Conservation (phyloP, 2,797 vertebrate genomes). For the Etheostoma nigrum region DNA sequence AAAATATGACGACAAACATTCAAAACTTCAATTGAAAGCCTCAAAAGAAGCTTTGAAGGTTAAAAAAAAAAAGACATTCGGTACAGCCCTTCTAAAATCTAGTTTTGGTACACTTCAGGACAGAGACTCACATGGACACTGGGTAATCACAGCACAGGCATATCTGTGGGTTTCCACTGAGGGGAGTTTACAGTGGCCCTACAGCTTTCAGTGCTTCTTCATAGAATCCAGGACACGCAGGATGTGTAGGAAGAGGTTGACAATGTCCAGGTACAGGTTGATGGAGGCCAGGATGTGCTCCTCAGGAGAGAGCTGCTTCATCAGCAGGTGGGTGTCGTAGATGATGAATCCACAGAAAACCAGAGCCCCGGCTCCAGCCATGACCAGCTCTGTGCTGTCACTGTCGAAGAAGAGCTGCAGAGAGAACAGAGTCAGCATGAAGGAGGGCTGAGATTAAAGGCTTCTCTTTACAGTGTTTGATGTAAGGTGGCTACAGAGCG, state of each 20-base stretch:
- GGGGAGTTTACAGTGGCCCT: not conserved
- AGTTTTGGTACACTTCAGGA: not conserved
- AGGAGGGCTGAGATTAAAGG: no score
- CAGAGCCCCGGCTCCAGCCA: constrained; percentile 90
- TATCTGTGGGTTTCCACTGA: not conserved
- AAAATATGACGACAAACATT: no score
- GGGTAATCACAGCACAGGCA: not conserved
- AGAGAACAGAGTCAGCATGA: not conserved
- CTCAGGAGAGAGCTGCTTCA: constrained; percentile 96
- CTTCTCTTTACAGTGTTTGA: no score
- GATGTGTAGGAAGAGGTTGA: constrained; percentile 95
- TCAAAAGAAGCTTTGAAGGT: no score
- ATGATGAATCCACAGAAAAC: constrained; percentile 97
- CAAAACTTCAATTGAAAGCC: no score
- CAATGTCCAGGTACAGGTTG: constrained; percentile 94
- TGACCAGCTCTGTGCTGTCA: constrained; percentile 86
- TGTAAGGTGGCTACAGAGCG: not conserved
- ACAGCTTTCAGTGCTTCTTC: constrained; percentile 90
- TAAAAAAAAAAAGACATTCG: no score
- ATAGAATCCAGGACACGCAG: constrained; percentile 90
- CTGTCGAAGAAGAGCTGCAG: constrained; percentile 91
- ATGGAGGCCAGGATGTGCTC: constrained; percentile 95
- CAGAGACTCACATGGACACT: not conserved
- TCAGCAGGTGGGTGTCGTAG: constrained; percentile 93
- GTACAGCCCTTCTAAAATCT: not conserved